Conservation (phyloP, 2,113 vertebrate species). For the Salvelinus alpinus region DNA sequence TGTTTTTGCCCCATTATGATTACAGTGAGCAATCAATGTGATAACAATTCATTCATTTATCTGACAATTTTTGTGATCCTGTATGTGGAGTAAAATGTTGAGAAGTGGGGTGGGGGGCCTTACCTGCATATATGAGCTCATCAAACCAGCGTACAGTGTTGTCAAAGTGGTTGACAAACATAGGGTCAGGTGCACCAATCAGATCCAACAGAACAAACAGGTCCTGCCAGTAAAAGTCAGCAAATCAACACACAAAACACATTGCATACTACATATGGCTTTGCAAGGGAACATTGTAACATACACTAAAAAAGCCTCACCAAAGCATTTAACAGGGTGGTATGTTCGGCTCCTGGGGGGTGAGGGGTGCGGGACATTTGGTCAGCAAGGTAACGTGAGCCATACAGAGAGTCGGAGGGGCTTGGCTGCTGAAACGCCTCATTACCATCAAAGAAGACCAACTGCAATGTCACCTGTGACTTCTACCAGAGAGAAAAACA, state of each 20-base stretch:
- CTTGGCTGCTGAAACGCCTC: conserved; percentile 73
- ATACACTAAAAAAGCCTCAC: conserved; percentile 50
- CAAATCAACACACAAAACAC: neutral
- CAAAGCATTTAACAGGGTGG: conserved; percentile 65
- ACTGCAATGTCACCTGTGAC: conserved; percentile 65
- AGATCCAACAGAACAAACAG: conserved; percentile 77
- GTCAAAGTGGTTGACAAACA: conserved; percentile 75
- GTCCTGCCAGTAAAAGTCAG: conserved; percentile 54
- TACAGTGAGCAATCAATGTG: neutral
- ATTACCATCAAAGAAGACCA: conserved; percentile 77
- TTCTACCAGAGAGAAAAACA: conserved; percentile 1
- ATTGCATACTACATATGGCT: neutral
- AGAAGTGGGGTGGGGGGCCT: neutral
- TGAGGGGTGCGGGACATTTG: conserved; percentile 60
- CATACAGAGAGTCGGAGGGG: conserved; percentile 72
- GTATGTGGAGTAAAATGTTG: neutral
- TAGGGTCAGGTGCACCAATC: conserved; percentile 61
- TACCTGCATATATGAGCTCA: conserved; percentile 65
- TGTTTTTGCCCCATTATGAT: neutral
- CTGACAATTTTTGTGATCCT: neutral
- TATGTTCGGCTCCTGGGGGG: neutral
- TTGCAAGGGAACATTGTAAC: neutral
- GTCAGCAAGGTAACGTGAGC: conserved; percentile 72
- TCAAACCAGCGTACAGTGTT: conserved; percentile 71
- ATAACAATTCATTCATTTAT: neutral